Evolutionary conservation across 2,113 vertebrate genomes (phyloP), one percentile per base, ranked within the genome.

Genomic region (Arothron firmamentum): DNA sequence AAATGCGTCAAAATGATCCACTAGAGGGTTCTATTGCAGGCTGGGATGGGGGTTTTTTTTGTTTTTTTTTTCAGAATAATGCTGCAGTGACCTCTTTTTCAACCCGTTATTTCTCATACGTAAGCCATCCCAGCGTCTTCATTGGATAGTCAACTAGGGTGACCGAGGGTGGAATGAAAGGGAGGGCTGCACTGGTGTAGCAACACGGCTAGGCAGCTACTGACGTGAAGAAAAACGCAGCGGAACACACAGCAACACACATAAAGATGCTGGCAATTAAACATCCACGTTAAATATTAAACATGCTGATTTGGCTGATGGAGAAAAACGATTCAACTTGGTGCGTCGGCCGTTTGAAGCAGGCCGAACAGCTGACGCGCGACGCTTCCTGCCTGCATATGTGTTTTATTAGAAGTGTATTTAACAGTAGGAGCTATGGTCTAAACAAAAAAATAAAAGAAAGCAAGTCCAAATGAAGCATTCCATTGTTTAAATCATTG

Each of bases 61-160:
- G 56, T 67, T 67, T 61, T 67, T 66, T 67, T 81, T 80, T 77
- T 61, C 16, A 54, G 80, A 83, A 84, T 78, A 83, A 62, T 70
- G 77, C 67, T 38, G 72, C 75, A 50, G 54, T 91, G 90, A 90
- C 88, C 91, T 89, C 76, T 88, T 88, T 90, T 80, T 91, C 85
- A 91, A 90, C 90, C 81, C 87, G 80, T 77, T 64, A 74, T 75
- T 84, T 86, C 74, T 85, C 77, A 82, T 87, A 85, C 81, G 81
- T 75, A 83, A 83, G 69, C 19, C 52, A 65, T 64, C 23, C 63
- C 77, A 46, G 70, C 58, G 50, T 81, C 69, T 67, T 66, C 67
- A 91, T 90, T 91, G 89, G 88, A 59, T 50, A 34, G 64, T 54
- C 50, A 49, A 45, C 72, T 75, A 75, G 82, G 75, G 70, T 83